Base-by-base conservation (phyloP, 1,140 invertebrate genomes). In the Lordiphosa clarofinis region DNA sequence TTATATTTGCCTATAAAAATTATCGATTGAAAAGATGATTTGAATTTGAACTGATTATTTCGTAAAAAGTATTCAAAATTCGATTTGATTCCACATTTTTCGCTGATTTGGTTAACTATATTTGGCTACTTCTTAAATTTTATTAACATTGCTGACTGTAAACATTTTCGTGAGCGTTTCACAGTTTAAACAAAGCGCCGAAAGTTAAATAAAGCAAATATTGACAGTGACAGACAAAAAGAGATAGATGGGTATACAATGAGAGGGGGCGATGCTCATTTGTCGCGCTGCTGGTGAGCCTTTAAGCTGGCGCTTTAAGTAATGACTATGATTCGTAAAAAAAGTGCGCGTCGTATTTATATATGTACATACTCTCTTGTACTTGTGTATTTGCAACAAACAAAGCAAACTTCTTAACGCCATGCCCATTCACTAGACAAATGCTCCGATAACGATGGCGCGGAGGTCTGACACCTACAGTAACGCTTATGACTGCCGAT, bases 291-390 rank as follows among this genome's bases (percentile, higher is more conserved):
- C 56, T 44, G 42, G 33, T 76, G 67, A 81, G 76, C 62, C 49
- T 39, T 69, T 81, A 82, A 81, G 78, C 76, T 66, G 67, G 62
- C 54, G 76, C 76, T 84, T 76, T 76, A 81, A 81, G 76, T 84
- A 81, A 81, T 82, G 76, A 61, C 72, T 64, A 54, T 76, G 72
- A 72, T 82, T 76, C 68, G 67, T 43, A 63, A 43, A 66, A 61
- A 81, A 61, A 54, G 19, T 54, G 40, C 10, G 49, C 43, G 42
- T n/a, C 8, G 13, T 9, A 46, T 58, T 35, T 49, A 47, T 58
- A 21, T 39, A 62, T 48, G 24, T 49, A 24, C 40, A 42, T 52
- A 31, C 3, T 36, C 8, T 4, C 9, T 31, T 56, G 13, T 49
- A 39, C 46, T 71, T 62, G 39, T 52, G 56, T 60, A 24, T 64